Evolutionary conservation across 1,140 invertebrate genomes (phyloP), one percentile per base, ranked within the genome.

Genomic region (Anadara kagoshimensis): DNA sequence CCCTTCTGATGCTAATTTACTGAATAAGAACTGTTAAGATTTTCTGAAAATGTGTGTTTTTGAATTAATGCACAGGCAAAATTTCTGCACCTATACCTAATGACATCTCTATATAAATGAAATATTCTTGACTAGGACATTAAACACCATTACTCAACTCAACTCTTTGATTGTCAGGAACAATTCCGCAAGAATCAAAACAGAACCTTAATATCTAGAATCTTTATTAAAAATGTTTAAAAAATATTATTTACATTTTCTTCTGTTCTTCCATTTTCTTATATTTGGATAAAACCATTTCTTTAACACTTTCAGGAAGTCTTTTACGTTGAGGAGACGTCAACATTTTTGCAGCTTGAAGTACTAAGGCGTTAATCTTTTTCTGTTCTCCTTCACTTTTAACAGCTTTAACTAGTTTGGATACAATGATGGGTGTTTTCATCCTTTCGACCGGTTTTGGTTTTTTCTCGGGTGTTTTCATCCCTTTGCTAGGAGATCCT

Each of bases 261-360:
- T 76, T 78, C 65, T 82, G 87, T 58, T 87, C 84, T 49, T 85
- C 82, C 26, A 83, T 51, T 5, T 73, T 36, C n/a, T 81, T 72
- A 26, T 78, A 83, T 61, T 82, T 85, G 24, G 73, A 79, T 54
- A 81, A 59, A 49, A 88, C 77, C 24, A 74, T 68, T 4, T 80
- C 83, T 59, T 83, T 83, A 10, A 87, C 26, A 1, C 78, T 65
- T 3, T 59, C 49, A 1, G 85, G 85, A 11, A 88, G 69, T 56
- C 82, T 80, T 20, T 79, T 76, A 49, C 80, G 72, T 75, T 89
- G 87, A 20, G 71, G 49, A 11, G 80, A 57, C 1, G 80, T 81
- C 20, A 89, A 71, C 11, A 84, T 73, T 58, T 75, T 70, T 22
- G 82, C 83, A 57, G 86, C 86, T 64, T 84, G 73, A 29, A 74